phyloP scores from a whole-genome alignment of 2,888 invertebrate genomes.

The Agrilus cyanescens region DNA sequence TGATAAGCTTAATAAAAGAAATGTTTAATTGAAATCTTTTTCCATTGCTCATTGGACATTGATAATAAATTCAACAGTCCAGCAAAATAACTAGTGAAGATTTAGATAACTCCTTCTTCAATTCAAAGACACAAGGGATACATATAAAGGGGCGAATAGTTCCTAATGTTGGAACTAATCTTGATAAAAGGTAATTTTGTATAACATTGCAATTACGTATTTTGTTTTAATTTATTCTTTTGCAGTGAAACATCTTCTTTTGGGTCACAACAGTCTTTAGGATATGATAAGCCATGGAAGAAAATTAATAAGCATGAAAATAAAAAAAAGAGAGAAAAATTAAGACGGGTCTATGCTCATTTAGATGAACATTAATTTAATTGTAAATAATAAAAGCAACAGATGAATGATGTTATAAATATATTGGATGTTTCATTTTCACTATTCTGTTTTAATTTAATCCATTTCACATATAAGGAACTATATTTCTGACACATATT shows the following conservation, averaged over 20 bases:
- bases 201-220: no score
- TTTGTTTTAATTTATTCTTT: neutral
- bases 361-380: constrained; percentile 61
- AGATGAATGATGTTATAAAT: neutral
- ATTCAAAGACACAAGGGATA: constrained; percentile 28
- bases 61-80: constrained; percentile 14
- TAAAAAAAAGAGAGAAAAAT: constrained; percentile 82
- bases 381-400: neutral
- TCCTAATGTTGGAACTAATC: no score
- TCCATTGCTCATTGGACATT: no score
- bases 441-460: no score
- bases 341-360: constrained; percentile 73
- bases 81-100: constrained; percentile 38
- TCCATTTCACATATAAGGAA: constrained; percentile 1
- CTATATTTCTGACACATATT: neutral
- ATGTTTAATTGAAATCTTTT: no score
- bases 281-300: constrained; percentile 59
- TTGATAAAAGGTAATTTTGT: no score
- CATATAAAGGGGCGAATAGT: constrained; percentile 25
- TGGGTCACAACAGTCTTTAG: no score
- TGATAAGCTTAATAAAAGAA: no score
- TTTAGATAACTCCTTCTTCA: constrained; percentile 53
- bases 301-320: constrained; percentile 75
- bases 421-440: neutral
- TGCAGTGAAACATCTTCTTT: no score